Conservation (phyloP, 2,888 invertebrate genomes). For the Noctua janthe region DNA sequence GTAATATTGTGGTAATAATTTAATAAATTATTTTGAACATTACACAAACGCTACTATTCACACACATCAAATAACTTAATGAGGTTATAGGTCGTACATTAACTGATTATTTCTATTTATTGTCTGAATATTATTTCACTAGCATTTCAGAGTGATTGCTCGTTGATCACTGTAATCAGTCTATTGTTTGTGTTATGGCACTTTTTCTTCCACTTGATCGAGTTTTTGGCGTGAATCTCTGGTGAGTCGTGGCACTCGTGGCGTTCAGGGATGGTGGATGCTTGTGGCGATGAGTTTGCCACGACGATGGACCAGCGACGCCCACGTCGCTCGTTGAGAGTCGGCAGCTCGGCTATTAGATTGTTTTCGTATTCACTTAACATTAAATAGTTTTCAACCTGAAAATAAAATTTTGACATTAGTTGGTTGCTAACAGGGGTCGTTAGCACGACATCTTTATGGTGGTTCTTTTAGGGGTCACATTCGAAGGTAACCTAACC, state of each 20-base stretch:
- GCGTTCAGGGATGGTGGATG: slow-evolving; percentile 76
- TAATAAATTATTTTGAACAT: slow-evolving; percentile 88
- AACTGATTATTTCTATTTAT: slow-evolving; percentile 83
- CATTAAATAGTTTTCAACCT: slow-evolving; percentile 96
- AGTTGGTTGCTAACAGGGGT: background rate
- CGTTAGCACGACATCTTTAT: background rate
- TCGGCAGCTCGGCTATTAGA: slow-evolving; percentile 94
- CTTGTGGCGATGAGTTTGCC: slow-evolving; percentile 79
- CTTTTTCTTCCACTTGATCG: slow-evolving; percentile 88
- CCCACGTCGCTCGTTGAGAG: slow-evolving; percentile 93
- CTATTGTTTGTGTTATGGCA: slow-evolving; percentile 91
- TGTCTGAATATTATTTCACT: slow-evolving; percentile 84
- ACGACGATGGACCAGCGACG: slow-evolving; percentile 93
- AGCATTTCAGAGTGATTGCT: slow-evolving; percentile 91
- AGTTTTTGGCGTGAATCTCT: slow-evolving; percentile 81
- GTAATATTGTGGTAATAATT: slow-evolving; percentile 79
- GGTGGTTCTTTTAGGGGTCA: background rate
- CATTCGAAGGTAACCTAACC: background rate
- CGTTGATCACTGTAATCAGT: slow-evolving; percentile 94
- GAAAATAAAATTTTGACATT: slow-evolving; percentile 67
- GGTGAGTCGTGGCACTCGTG: slow-evolving; percentile 79
- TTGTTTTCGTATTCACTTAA: slow-evolving; percentile 96
- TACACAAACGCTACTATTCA: slow-evolving; percentile 88
- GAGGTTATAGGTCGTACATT: slow-evolving; percentile 89
- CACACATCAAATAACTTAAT: slow-evolving; percentile 90